Evolutionary conservation across 2,797 vertebrate genomes (phyloP).

Genomic region (Pampus argenteus): DNA sequence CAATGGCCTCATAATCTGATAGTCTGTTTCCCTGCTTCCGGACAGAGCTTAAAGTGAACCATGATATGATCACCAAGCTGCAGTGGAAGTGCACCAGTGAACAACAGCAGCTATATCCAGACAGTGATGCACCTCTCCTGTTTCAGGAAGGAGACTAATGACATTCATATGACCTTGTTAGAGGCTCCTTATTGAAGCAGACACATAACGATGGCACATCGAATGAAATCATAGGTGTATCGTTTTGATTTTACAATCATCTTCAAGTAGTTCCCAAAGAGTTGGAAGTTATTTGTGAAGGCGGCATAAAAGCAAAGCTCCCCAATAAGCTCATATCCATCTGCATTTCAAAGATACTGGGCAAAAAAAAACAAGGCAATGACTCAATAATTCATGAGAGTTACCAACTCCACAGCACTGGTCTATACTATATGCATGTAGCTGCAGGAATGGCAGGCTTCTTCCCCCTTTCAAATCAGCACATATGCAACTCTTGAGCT

Average conservation of each 20-base stretch:
- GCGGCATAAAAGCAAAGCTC: conserved; percentile 10
- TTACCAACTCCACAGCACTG: conserved; percentile 56
- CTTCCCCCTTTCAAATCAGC: conserved; percentile 37
- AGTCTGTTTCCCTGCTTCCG: conserved; percentile 65
- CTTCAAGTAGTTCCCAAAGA: conserved; percentile 24
- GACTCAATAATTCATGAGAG: conserved; percentile 75
- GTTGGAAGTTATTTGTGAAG: conserved; percentile 13
- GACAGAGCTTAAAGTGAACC: conserved; percentile 59
- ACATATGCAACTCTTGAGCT: conserved; percentile 37
- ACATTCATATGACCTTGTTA: conserved; percentile 68
- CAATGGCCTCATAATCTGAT: conserved; percentile 67
- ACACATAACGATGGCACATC: conserved; percentile 37
- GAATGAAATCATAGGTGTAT: conserved; percentile 12
- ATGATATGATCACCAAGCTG: conserved; percentile 60
- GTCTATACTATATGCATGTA: conserved; percentile 13
- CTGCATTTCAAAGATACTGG: conserved; percentile 55
- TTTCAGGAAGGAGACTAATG: conserved; percentile 74
- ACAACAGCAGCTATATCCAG: conserved; percentile 45
- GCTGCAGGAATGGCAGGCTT: background rate
- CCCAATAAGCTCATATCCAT: conserved; percentile 34
- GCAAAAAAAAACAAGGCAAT: conserved; percentile 43
- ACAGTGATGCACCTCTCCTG: conserved; percentile 57
- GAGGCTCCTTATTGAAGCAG: conserved; percentile 20
- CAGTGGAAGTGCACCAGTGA: conserved; percentile 44
- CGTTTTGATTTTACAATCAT: conserved; percentile 10